Base-by-base conservation (phyloP, 2,113 vertebrate species). In the Lophotis ruficrista region DNA sequence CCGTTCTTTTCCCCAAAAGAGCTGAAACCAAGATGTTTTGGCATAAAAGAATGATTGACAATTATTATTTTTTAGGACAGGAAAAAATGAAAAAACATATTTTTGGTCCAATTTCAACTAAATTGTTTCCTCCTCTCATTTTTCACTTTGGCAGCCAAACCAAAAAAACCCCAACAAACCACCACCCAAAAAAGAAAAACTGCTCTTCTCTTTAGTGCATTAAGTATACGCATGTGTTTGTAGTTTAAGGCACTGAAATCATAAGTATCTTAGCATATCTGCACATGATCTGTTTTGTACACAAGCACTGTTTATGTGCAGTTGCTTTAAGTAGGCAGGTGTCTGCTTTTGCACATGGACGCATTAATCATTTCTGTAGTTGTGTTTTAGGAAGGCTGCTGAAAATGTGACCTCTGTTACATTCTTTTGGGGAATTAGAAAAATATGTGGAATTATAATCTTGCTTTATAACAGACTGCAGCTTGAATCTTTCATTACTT, bases 301-400 rank as follows among this genome's bases (percentile, higher is more conserved):
- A 61, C 54, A 85, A 83, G 62, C 30, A 69, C 37, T 87, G 64
- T 87, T 87, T 69, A 22, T 87, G 38, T 83, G 70, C 28, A 72
- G 47, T 94, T 94, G 51, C 57, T 78, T 80, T 93, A 25, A 47
- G 61, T 58, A 87, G 72, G 56, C 93, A 96, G 92, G 94, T 96
- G 90, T 88, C 93, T 66, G 14, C 53, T 90, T 91, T 65, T 94
- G 87, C 95, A 93, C 84, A 65, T 95, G 93, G 94, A 96, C 91
- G 41, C 94, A 96, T 96, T 95, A 87, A 97, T 97, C 93, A 87
- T 93, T 77, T 91, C 84, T 95, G 73, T 85, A 96, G 57, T 9
- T 96, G 75, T 7, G 60, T 65, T 96, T 96, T 93, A 58, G 78
- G n/a, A 96, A 65, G 94, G 84, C 45, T 66, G 41, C 50, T 89